Conservation (phyloP, 2,797 vertebrate genomes). For the Tragelaphus oryx region DNA sequence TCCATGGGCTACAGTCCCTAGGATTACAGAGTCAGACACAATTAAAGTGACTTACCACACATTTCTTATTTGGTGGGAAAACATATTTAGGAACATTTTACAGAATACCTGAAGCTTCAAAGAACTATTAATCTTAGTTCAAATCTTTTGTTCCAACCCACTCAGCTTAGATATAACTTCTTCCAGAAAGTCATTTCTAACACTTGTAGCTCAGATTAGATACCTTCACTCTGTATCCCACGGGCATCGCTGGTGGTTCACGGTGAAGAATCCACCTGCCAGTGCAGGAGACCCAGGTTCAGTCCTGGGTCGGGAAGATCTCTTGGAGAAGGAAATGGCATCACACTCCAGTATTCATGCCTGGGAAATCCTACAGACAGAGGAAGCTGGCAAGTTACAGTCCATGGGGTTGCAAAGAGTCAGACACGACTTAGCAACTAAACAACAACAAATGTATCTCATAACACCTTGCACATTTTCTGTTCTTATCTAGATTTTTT, state of each 20-base stretch:
- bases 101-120: not conserved
- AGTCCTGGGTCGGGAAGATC: not conserved
- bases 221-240: not conserved
- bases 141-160: not conserved
- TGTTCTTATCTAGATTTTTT: not conserved
- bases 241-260: not conserved
- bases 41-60: not conserved
- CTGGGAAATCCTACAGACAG: not conserved
- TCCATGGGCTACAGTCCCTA: not conserved
- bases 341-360: not conserved
- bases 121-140: not conserved
- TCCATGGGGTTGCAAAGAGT: not conserved
- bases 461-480: not conserved
- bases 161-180: not conserved
- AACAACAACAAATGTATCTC: not conserved
- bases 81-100: not conserved
- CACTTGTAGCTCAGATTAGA: not conserved
- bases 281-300: not conserved
- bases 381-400: not conserved
- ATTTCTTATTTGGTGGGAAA: not conserved
- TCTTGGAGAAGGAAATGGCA: not conserved
- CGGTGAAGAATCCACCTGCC: not conserved
- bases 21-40: not conserved
- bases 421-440: not conserved
- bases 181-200: not conserved